Evolutionary conservation across 2,113 vertebrate genomes (phyloP).

Genomic region (Piprites chloris): DNA sequence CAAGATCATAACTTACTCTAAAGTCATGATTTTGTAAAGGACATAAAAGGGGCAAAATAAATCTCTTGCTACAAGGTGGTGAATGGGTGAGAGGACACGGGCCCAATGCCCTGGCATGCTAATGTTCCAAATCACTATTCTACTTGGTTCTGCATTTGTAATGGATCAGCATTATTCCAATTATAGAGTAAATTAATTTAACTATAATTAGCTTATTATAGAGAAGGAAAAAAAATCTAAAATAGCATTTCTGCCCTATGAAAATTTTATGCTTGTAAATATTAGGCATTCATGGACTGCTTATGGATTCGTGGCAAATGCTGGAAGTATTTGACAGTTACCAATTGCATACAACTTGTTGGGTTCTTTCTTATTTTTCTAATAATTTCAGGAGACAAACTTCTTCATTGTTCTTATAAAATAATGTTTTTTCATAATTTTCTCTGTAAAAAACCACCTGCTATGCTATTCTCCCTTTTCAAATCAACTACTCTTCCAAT

Average conservation of each 20-base stretch:
- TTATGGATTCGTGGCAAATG: not conserved
- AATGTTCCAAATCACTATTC: not conserved
- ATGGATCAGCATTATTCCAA: not conserved
- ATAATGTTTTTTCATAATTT: not conserved
- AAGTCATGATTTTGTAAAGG: conserved; percentile 35
- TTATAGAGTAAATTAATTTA: not conserved
- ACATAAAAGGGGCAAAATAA: conserved; percentile 46
- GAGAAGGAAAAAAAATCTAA: not conserved
- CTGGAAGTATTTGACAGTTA: not conserved
- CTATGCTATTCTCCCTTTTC: not conserved
- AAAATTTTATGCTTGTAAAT: not conserved
- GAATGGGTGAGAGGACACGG: not conserved
- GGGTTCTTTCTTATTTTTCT: not conserved
- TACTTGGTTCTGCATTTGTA: not conserved
- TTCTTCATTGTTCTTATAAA: not conserved
- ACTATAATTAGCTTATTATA: not conserved
- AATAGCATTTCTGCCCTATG: not conserved
- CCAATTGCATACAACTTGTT: not conserved
- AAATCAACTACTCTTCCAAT: not conserved
- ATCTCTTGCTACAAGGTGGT: not conserved
- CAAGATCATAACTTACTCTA: conserved; percentile 28
- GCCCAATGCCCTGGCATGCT: not conserved
- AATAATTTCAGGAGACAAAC: not conserved
- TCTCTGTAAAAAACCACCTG: not conserved
- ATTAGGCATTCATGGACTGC: not conserved